Evolutionary conservation across 2,888 invertebrate species (phyloP), one percentile per base, ranked within the genome.

Genomic region (Catocala fraxini): DNA sequence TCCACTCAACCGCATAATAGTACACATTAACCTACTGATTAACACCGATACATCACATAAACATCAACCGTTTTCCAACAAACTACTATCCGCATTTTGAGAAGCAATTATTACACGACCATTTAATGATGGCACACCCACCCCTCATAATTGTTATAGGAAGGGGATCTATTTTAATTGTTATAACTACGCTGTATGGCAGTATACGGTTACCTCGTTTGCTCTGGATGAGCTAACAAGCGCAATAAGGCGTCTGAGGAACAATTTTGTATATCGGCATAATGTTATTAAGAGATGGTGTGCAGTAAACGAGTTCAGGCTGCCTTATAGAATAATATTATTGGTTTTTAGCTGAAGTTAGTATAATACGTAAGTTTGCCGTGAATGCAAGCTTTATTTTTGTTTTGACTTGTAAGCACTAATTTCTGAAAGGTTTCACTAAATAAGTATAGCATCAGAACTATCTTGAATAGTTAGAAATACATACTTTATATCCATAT

Each of bases 31-130:
- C 65, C 55, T 55, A 56, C 57, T 74, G 61, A 66, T 68, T 62
- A 70, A 66, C 65, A 65, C 51, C 59, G 51, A 68, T 70, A 70
- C 62, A 77, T 70, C 55, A 63, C 47, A 63, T 53, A 66, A 52
- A 65, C 62, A 64, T 67, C 55, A 59, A 62, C 56, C 53, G 35
- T 47, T 74, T 64, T 53, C 63, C 63, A 49, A 57, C 63, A 70
- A 71, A 70, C 76, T 77, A 77, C 81, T 79, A 80, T 77, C 79
- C 73, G 76, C 77, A 80, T 80, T 79, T 81, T 77, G 70, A 72
- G 69, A 73, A 81, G 81, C 77, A 81, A 85, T 85, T 84, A 80
- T 53, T 70, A 65, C 41, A 34, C 10, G 41, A 43, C 80, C 70
- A 73, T 57, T 69, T 73, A 55, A 52, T 35, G 54, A 48, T 63